phyloP scores from a whole-genome alignment of 2,113 vertebrate species.

The Pantherophis guttatus region DNA sequence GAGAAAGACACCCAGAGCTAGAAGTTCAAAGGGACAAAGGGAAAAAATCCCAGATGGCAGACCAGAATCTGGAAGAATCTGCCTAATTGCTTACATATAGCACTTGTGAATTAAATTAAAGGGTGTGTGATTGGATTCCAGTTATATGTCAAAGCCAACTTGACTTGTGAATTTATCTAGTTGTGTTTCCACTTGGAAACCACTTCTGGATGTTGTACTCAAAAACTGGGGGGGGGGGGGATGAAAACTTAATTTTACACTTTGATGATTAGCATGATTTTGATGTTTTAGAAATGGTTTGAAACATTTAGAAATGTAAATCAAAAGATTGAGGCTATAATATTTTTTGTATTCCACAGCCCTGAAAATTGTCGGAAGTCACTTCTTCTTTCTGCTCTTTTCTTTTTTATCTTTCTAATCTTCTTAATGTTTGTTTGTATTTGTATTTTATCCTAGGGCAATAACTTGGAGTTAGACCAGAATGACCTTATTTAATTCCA shows the following conservation, averaged over 20 bases:
- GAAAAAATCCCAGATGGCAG: neutral
- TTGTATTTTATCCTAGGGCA: neutral
- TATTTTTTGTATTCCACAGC: neutral
- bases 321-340: neutral
- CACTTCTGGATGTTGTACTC: neutral
- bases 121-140: neutral
- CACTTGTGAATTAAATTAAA: neutral
- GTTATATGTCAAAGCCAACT: neutral
- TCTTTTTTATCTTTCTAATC: neutral
- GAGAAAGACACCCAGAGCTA: neutral
- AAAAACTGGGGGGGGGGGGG: neutral
- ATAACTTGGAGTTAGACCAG: neutral
- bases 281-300: neutral
- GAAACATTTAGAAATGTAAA: neutral
- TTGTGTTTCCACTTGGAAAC: neutral
- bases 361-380: neutral
- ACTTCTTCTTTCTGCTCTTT: neutral
- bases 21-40: neutral
- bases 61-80: neutral
- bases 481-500: neutral
- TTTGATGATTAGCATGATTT: neutral
- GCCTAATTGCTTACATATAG: neutral
- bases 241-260: neutral
- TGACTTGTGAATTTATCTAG: neutral
- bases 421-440: neutral